Evolutionary conservation across 2,113 vertebrate species (phyloP), one percentile per base, ranked within the genome.

Genomic region (Marmota flaviventris): DNA sequence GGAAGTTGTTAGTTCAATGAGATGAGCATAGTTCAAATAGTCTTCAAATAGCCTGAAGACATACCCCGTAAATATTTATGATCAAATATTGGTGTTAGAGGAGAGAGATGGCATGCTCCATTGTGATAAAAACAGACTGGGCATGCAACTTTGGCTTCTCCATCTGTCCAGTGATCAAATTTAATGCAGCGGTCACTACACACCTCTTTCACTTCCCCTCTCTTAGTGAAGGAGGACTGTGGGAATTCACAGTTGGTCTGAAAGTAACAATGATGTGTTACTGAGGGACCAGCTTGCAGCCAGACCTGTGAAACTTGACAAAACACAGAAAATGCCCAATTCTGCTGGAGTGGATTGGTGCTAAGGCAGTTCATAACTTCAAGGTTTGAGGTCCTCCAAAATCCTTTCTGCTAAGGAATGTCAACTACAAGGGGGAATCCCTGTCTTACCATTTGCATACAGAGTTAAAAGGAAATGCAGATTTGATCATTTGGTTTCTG

Each of bases 401-500:
- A 42, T 87, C 27, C 83, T 95, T 87, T 77, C 34, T 39, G 56
- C 75, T 83, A 58, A 88, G 85, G 91, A 96, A 96, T 97, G 95
- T 79, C 81, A 85, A 16, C 4, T 39, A 10, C 24, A 24, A 37
- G 96, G 96, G 96, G 95, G 73, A 95, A 95, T 97, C 88, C 95
- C 96, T 96, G 69, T 32, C 39, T 85, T 58, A 37, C 67, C 6
- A 51, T 97, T 97, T 97, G 94, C 97, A 94, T 95, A n/a, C 34
- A 70, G 96, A 93, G 93, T 95, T 97, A 92, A 92, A 95, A 96
- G 95, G 88, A 98, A 98, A 97, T 96, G 92, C 85, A 97, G 96
- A 97, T 96, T 96, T 87, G 86, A 93, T 96, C 94, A 92, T 90
- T 97, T 91, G 96, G 90, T 97, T 97, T 98, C 97, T 95, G 94